Percentiles rank a stretch among this genome's conserved stretches.
These are phyloP conservation scores for Chirona hameri DNA, from an alignment of 2,888 invertebrate genomes.

Conservation along the genomic window DNA sequence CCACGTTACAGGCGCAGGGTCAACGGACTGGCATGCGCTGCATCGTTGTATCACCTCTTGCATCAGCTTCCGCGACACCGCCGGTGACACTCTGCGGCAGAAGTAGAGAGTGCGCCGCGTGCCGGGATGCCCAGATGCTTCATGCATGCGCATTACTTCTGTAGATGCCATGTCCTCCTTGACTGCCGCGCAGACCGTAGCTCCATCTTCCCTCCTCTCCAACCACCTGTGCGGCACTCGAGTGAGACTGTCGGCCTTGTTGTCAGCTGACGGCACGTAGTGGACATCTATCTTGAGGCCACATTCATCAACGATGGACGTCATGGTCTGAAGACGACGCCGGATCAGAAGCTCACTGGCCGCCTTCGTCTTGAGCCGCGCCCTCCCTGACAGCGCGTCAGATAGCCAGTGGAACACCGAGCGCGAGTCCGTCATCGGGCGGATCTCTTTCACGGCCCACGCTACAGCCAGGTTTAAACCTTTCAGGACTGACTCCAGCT, in stretches of 20 bases:
- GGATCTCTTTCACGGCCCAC: background rate
- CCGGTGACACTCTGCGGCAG: background rate
- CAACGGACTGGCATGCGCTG: background rate
- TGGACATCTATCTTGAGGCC: background rate
- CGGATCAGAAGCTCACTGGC: background rate
- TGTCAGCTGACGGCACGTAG: background rate
- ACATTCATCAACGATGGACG: background rate
- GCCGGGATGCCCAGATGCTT: background rate
- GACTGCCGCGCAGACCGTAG: background rate
- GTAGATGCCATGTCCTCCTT: background rate
- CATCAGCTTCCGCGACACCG: background rate
- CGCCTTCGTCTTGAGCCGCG: background rate
- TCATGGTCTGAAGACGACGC: background rate
- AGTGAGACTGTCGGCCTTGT: background rate
- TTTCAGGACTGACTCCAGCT: slow-evolving; percentile 2
- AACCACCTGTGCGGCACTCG: background rate
- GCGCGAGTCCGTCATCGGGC: background rate
- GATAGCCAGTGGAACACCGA: background rate
- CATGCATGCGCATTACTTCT: background rate
- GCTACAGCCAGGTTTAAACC: background rate
- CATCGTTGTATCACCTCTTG: background rate
- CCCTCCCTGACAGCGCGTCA: background rate
- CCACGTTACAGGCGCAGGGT: background rate
- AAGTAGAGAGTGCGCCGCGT: background rate
- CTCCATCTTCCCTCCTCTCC: background rate